Evolutionary conservation across 2,888 invertebrate genomes (phyloP).

Genomic region (Caenorhabditis sp.): DNA sequence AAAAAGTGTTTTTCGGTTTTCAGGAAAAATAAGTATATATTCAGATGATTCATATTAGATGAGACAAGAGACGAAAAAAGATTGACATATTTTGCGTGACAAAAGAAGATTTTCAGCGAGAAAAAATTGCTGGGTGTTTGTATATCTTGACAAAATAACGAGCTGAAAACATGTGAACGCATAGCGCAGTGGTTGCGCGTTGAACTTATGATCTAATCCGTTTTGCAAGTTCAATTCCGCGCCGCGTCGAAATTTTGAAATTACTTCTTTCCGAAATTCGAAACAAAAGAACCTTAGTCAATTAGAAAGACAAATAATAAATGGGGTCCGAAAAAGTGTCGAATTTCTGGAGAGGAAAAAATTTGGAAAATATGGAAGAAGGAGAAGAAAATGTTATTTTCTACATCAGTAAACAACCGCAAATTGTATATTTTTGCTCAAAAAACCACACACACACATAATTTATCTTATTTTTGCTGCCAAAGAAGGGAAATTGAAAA

Average conservation of each 20-base stretch:
- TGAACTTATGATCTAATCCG: no score
- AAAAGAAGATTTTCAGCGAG: neutral
- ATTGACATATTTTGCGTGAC: neutral
- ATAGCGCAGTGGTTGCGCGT: no score
- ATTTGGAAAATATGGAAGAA: neutral
- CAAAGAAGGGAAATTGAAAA: neutral
- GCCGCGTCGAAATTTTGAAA: no score
- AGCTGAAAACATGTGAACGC: no score
- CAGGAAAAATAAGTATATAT: neutral
- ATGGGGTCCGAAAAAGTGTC: neutral
- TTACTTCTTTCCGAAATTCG: no score
- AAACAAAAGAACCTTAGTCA: neutral
- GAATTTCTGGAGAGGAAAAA: neutral
- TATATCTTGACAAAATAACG: no score
- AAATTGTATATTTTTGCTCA: neutral
- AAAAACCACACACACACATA: neutral
- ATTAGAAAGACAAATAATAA: neutral
- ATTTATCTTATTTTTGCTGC: neutral
- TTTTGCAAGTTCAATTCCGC: no score
- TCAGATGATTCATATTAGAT: slow-evolving; percentile 1
- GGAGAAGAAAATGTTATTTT: neutral
- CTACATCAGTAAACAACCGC: neutral
- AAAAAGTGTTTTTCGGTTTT: neutral
- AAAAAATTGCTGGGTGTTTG: no score
- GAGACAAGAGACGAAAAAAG: neutral